Percentiles rank a stretch among this genome's conserved stretches.
Conservation (phyloP, 1,140 invertebrate genomes). For the Tetragonula clypearis region DNA sequence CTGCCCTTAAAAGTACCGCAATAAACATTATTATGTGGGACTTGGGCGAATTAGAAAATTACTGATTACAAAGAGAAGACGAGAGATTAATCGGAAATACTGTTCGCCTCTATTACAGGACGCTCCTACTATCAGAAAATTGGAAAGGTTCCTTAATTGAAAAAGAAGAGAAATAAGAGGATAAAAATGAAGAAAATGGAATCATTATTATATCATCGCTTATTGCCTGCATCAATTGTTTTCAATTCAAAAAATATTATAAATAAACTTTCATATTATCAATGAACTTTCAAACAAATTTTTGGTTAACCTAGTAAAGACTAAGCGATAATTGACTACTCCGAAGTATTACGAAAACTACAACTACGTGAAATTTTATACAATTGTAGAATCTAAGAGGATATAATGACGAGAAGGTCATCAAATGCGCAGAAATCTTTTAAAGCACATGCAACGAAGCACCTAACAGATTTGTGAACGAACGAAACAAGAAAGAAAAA, state of each 20-base stretch:
- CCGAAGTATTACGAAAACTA: no score
- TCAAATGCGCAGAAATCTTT: no score
- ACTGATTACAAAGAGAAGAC: not conserved
- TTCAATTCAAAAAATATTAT: not conserved
- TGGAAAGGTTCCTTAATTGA: not conserved
- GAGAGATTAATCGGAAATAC: not conserved
- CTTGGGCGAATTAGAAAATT: not conserved
- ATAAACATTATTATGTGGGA: not conserved
- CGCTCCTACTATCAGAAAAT: not conserved
- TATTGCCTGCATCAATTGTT: not conserved
- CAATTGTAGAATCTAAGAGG: no score
- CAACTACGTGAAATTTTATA: no score
- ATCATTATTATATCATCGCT: not conserved
- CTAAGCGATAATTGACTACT: no score
- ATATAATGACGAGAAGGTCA: no score
- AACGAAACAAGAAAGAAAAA: not conserved
- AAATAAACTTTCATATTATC: not conserved
- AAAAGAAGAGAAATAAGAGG: not conserved
- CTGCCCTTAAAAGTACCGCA: not conserved
- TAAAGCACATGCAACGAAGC: no score
- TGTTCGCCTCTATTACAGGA: not conserved
- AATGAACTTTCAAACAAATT: not conserved
- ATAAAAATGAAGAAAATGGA: not conserved
- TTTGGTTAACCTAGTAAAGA: no score
- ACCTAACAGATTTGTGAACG: no score